These are phyloP conservation scores for Epinotia brunnichana DNA, from an alignment of 2,888 invertebrate species.

Conservation along the genomic window DNA sequence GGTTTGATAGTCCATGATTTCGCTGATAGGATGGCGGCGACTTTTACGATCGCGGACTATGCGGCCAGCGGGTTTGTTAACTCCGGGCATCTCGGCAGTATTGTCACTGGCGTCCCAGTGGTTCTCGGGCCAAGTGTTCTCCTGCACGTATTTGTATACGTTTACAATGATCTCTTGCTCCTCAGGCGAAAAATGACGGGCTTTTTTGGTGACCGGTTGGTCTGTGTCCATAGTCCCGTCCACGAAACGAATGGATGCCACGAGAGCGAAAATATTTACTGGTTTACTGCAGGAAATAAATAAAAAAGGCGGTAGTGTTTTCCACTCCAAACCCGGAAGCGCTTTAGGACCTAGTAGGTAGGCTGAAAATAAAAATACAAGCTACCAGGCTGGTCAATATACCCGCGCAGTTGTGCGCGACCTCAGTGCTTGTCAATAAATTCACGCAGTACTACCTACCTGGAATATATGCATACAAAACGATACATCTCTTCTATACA, in stretches of 20 bases:
- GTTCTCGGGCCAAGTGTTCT: not conserved
- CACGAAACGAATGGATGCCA: not conserved
- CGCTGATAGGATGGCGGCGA: not conserved
- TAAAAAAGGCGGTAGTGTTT: not conserved
- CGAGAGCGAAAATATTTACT: not conserved
- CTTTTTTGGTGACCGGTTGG: not conserved
- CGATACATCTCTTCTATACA: no score
- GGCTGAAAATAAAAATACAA: not conserved
- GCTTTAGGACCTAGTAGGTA: not conserved
- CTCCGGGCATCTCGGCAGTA: conserved; percentile 2
- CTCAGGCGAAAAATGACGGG: not conserved
- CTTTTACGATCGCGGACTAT: not conserved
- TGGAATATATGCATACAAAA: no score
- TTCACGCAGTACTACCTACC: not conserved
- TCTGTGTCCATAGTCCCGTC: not conserved
- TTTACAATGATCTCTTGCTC: conserved; percentile 3
- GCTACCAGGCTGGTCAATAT: conserved; percentile 3
- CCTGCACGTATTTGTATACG: conserved; percentile 16
- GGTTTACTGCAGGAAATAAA: not conserved
- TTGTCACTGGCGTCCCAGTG: not conserved
- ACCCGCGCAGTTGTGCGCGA: conserved; percentile 12
- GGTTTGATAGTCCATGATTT: not conserved
- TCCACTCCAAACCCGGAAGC: not conserved
- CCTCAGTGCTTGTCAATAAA: not conserved
- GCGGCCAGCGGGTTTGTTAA: not conserved